Evolutionary conservation across 2,113 vertebrate species (phyloP).

Genomic region (Nothoprocta pentlandii): DNA sequence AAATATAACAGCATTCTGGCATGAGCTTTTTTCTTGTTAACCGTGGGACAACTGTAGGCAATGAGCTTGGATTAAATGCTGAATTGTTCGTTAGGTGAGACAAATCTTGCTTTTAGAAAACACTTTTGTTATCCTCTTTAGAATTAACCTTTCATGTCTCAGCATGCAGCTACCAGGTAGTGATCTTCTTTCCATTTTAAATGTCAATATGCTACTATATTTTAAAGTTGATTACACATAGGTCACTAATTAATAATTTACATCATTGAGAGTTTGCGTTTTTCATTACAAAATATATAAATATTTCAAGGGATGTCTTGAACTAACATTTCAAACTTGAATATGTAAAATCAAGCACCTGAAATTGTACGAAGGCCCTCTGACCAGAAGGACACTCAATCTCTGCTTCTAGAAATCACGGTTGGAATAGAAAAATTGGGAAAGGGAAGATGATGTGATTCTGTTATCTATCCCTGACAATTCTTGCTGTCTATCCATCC

Average conservation of each 20-base stretch:
- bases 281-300: background rate
- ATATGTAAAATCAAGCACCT: background rate
- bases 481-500: too few species aligned
- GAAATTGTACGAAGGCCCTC: background rate
- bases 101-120: background rate
- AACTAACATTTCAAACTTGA: background rate
- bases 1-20: background rate
- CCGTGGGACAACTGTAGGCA: background rate
- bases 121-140: background rate
- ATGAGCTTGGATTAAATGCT: background rate
- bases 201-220: background rate
- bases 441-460: background rate
- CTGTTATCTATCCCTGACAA: background rate
- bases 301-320: background rate
- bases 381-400: background rate
- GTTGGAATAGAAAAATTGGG: rapidly evolving
- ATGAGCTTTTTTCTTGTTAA: background rate
- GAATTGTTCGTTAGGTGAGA: background rate
- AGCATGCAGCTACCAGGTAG: background rate
- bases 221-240: background rate
- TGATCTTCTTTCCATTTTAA: background rate
- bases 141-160: background rate
- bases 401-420: background rate
- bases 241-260: background rate
- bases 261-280: background rate